Evolutionary conservation across 2,888 invertebrate genomes (phyloP).

Genomic region (Lasioglossum zephyrum): DNA sequence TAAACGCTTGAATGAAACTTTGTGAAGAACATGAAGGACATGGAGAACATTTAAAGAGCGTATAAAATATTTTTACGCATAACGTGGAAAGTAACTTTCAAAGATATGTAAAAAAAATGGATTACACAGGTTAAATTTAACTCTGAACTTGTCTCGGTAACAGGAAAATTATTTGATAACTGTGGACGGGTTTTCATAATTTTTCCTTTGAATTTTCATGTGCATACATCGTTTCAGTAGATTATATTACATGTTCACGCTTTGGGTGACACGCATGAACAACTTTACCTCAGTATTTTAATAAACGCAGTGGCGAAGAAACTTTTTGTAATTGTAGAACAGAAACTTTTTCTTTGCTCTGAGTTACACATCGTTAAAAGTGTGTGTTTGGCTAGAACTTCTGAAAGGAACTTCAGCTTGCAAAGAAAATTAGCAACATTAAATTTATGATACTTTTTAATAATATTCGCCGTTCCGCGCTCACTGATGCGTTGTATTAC

Average conservation of each 20-base stretch:
- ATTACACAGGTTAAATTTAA: not conserved
- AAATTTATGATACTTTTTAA: not conserved
- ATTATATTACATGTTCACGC: not conserved
- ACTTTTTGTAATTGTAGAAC: constrained; percentile 5
- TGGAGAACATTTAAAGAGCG: not conserved
- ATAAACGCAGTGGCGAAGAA: not conserved
- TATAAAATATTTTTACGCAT: not conserved
- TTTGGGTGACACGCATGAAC: not conserved
- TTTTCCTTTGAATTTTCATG: not conserved
- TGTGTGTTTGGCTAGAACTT: not conserved
- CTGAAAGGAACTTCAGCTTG: not conserved
- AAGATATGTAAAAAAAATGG: not conserved
- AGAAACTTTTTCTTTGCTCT: constrained; percentile 1
- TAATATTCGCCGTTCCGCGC: not conserved
- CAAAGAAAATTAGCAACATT: not conserved
- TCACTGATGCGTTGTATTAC: not conserved
- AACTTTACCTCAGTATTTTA: not conserved
- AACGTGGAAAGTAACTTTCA: not conserved
- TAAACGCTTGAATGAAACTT: not conserved
- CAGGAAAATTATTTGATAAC: not conserved
- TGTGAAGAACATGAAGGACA: not conserved
- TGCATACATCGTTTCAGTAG: not conserved
- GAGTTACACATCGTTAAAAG: constrained; percentile 6
- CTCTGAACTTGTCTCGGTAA: not conserved
- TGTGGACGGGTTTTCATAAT: not conserved